Evolutionary conservation across 1,140 invertebrate species (phyloP).

Genomic region (Plodia interpunctella): DNA sequence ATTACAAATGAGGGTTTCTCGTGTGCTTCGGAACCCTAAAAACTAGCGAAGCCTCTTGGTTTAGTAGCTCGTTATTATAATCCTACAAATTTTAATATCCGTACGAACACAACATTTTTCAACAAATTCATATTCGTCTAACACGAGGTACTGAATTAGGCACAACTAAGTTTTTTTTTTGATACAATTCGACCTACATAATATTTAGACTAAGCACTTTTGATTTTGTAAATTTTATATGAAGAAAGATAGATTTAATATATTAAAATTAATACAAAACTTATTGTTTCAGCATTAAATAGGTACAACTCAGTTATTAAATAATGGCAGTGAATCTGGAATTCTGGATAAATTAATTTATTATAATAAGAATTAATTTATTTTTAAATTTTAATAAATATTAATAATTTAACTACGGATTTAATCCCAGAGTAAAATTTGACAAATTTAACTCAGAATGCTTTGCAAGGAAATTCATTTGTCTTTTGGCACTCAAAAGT

Average conservation of each 20-base stretch:
- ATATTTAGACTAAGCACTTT: slow-evolving; percentile 13
- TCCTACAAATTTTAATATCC: slow-evolving; percentile 37
- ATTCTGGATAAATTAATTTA: too few relatives aligned
- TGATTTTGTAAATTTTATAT: slow-evolving; percentile 9
- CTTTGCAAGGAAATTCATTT: slow-evolving; percentile 29
- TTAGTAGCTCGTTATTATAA: slow-evolving; percentile 9
- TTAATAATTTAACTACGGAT: not conserved
- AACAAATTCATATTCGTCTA: slow-evolving; percentile 40
- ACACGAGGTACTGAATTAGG: slow-evolving; percentile 44
- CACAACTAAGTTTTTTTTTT: slow-evolving; percentile 34
- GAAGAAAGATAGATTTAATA: not conserved
- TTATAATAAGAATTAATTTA: not conserved
- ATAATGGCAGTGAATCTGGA: too few relatives aligned
- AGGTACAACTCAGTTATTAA: not conserved
- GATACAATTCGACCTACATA: slow-evolving; percentile 17
- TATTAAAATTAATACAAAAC: not conserved
- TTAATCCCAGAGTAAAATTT: not conserved
- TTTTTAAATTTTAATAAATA: not conserved
- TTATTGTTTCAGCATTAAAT: not conserved
- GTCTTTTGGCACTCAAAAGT: slow-evolving; percentile 65
- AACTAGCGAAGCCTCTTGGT: not conserved
- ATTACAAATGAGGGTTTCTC: too few relatives aligned
- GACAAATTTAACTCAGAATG: slow-evolving; percentile 10
- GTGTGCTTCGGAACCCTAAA: not conserved
- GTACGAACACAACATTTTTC: slow-evolving; percentile 49